Evolutionary conservation across 2,888 invertebrate genomes (phyloP), one percentile per base, ranked within the genome.

Genomic region (Eulithis prunata): DNA sequence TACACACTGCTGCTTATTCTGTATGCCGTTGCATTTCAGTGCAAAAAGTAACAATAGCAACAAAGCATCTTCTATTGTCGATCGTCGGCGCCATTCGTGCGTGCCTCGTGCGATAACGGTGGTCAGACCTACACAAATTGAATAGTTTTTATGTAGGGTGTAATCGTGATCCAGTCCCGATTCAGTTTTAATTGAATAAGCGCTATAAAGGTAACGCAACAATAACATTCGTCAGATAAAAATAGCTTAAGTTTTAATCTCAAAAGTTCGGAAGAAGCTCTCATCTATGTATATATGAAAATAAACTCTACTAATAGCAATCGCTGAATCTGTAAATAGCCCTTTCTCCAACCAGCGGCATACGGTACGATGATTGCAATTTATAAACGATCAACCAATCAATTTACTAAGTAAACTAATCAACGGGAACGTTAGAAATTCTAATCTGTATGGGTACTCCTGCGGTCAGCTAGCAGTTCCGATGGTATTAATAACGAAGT

Each of bases 21-120:
- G 78, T 78, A 78, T 79, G 82, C 80, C 78, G 85, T 80, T 89
- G 90, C 90, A 91, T 86, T 86, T 85, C 75, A 81, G 77, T 89
- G 90, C 87, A 91, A 91, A 91, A 91, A 90, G 79, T 80, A 72
- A 80, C 78, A 83, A 83, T 79, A 84, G 75, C 76, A 69, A 77
- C 73, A 82, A 80, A 83, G 80, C 73, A 66, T 66, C 64, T 72
- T 71, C 75, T 78, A 77, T 83, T 82, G 82, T 77, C 62, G 70
- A 78, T 72, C 71, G 71, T 67, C 74, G 76, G 74, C 78, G 79
- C 75, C 79, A 80, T 68, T 85, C 88, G 90, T 89, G 90, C 90
- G 90, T 86, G 82, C 82, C 79, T 75, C 69, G 68, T 43, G 28
- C 32, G 32, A 70, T 91, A 91, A 91, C 91, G 91, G 92, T 85